Conservation (phyloP, 30 jellyfish, hydroid and myxozoan species). For the Cassiopea xamachana region DNA sequence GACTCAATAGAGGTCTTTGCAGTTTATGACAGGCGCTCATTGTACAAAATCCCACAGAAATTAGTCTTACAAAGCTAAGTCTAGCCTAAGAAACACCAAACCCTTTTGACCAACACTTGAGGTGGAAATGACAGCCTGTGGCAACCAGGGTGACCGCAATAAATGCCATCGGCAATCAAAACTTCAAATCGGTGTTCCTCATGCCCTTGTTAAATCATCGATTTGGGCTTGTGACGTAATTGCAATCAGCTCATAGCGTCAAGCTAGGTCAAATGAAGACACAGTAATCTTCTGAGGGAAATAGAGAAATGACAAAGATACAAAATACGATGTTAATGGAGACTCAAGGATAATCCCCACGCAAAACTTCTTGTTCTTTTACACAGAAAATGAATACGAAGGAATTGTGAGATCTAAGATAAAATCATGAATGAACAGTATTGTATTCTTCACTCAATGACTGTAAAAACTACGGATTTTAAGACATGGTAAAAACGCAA, state of each 20-base stretch:
- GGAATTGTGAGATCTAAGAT: not conserved
- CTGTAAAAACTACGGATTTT: too few relatives aligned
- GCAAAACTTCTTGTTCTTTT: not conserved
- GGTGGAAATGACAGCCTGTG: not conserved
- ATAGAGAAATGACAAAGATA: not conserved
- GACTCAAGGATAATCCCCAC: not conserved
- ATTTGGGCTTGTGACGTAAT: not conserved
- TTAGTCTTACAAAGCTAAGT: not conserved
- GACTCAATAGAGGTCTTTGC: not conserved
- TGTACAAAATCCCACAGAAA: not conserved
- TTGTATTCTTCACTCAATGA: too few relatives aligned
- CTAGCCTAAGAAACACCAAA: not conserved
- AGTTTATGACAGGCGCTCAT: not conserved
- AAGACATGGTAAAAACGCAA: too few relatives aligned
- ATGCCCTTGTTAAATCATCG: not conserved
- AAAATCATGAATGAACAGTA: too few relatives aligned
- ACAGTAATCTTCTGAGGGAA: not conserved
- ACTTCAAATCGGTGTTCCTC: not conserved
- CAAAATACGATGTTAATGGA: not conserved
- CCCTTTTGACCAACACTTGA: not conserved
- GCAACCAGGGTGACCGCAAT: not conserved
- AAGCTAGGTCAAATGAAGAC: not conserved
- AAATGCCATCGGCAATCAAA: too few relatives aligned
- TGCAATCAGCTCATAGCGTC: not conserved
- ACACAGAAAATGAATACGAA: not conserved